Base-by-base conservation (phyloP, 2,113 vertebrate species). In the Psilopogon haemacephalus region DNA sequence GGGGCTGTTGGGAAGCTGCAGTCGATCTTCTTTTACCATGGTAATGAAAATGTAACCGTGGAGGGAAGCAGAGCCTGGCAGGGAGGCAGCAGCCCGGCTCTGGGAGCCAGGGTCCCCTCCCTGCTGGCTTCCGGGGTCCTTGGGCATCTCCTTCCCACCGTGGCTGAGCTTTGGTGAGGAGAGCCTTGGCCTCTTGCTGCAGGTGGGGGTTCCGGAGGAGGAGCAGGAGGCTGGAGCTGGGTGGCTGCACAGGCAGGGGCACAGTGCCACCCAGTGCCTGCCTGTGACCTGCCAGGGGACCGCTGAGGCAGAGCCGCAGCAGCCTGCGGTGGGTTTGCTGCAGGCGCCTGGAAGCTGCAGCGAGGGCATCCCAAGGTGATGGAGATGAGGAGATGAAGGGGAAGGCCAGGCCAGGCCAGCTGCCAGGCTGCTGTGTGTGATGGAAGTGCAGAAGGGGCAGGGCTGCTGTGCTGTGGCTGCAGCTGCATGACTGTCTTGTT, bases 231-330 rank as follows among this genome's bases (percentile, higher is more conserved):
- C 27, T 26, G 89, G 69, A 80, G 84, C 59, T 4, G 32, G 75
- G 67, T 6, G n/a, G 77, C 72, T 16, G 62, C 81, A 63, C 48
- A 40, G 90, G 92, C 88, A 50, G 95, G 84, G 93, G 86, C 86
- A 93, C 94, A 95, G 95, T 94, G 94, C 95, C 94, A 90, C 93
- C 95, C 93, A 96, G 95, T 95, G 95, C 76, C 95, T 65, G 86
- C 20, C 1, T 37, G 86, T 58, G 83, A 88, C 95, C 79, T 46
- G 84, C 54, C 4, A 67, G 69, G 87, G 84, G 81, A 77, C 87
- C 40, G 69, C 77, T 5, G 77, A 76, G 42, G 42, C 32, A 14
- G 32, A 38, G 56, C 72, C 5, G 26, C 0, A 84, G 56, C 77
- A 28, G 87, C 74, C 74, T 15, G 58, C 16, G 2, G 13, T 1